phyloP scores from a whole-genome alignment of 37 sponge, comb jelly and placozoan species.

The Mnemiopsis leidyi region DNA sequence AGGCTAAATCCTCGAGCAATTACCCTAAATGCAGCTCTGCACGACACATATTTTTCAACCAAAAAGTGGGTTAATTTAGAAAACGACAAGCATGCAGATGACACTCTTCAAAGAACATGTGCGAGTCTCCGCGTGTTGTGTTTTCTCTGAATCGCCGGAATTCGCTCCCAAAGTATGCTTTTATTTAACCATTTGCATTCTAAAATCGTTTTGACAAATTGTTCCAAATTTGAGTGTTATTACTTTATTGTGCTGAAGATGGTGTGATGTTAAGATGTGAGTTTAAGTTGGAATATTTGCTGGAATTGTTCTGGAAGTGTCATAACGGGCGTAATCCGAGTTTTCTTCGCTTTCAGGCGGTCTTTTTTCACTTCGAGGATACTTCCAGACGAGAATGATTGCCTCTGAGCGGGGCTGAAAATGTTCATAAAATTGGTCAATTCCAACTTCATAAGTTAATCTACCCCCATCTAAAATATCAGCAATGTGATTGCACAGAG shows the following conservation, averaged over 20 bases:
- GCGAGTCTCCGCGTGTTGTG: neutral
- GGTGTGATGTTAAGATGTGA: no score
- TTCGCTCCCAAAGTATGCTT: neutral
- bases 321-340: no score
- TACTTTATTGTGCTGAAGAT: neutral
- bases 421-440: no score
- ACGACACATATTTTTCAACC: neutral
- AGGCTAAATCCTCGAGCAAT: neutral
- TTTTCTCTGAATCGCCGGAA: neutral
- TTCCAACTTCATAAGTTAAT: no score
- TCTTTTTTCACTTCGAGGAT: no score
- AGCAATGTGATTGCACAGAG: no score
- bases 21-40: neutral
- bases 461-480: no score
- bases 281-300: no score
- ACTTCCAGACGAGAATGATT: no score
- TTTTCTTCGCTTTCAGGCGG: no score
- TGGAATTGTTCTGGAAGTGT: no score
- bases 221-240: constrained; percentile 2
- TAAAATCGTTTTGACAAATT: constrained; percentile 28
- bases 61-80: neutral
- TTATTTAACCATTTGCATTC: constrained; percentile 2
- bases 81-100: neutral
- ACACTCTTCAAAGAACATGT: neutral
- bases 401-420: no score